Conservation (phyloP, 2,113 vertebrate species). For the Ophthalmolycus amberensis region DNA sequence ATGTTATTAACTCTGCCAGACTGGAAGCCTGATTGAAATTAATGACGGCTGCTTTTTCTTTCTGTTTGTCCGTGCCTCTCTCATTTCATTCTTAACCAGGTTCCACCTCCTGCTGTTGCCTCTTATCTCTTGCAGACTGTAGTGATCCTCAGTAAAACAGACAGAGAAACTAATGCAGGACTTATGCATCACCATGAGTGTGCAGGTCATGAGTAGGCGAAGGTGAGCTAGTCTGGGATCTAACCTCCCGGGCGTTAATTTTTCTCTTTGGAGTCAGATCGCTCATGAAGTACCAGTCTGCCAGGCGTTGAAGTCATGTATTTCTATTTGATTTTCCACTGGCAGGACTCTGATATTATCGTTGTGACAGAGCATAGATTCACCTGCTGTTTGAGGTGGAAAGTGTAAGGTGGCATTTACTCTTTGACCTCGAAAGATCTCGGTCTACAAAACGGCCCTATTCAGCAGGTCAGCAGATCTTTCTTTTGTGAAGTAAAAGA, state of each 20-base stretch:
- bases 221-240: constrained; percentile 18
- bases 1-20: constrained; percentile 75
- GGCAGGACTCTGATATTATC: constrained; percentile 17
- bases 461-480: constrained; percentile 7
- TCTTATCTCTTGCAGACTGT: not conserved
- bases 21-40: constrained; percentile 70
- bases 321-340: constrained; percentile 26
- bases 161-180: not conserved
- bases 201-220: constrained; percentile 5
- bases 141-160: not conserved
- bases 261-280: constrained; percentile 32
- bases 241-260: not conserved
- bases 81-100: not conserved
- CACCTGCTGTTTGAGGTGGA: constrained; percentile 8
- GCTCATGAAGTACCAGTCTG: constrained; percentile 6
- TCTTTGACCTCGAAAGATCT: constrained; percentile 33
- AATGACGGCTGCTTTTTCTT: constrained; percentile 51
- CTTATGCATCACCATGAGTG: not conserved
- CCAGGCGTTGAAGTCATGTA: constrained; percentile 13
- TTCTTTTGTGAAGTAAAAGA: constrained; percentile 4
- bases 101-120: constrained; percentile 1
- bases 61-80: not conserved
- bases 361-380: constrained; percentile 26
- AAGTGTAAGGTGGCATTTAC: constrained; percentile 3
- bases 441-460: not conserved